A percentile compares a stretch with the other conserved stretches of the same genome.
Evolutionary conservation across 2,888 invertebrate species (phyloP).

Genomic region (Automeris io): DNA sequence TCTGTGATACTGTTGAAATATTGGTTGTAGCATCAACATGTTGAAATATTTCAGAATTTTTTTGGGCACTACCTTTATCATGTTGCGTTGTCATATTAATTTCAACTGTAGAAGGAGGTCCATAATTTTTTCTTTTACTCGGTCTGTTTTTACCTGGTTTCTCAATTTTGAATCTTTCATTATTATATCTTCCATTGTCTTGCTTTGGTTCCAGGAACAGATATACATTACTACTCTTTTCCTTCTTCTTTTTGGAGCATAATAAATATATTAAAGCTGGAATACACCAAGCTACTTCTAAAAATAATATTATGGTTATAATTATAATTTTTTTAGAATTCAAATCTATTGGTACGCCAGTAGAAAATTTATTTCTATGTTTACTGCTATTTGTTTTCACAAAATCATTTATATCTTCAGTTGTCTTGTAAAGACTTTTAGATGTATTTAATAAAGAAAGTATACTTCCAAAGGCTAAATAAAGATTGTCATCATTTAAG

Average conservation of each 20-base stretch:
- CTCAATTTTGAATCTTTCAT: slow-evolving; percentile 4
- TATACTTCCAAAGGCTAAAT: slow-evolving; percentile 73
- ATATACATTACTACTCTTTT: slow-evolving; percentile 19
- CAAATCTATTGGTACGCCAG: slow-evolving; percentile 21
- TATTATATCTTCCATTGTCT: neutral
- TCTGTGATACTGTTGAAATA: slow-evolving; percentile 5
- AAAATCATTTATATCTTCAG: slow-evolving; percentile 15
- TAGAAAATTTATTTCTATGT: slow-evolving; percentile 8
- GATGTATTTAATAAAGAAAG: slow-evolving; percentile 47
- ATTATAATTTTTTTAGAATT: slow-evolving; percentile 41
- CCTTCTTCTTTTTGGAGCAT: slow-evolving; percentile 20
- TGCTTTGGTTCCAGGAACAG: slow-evolving; percentile 15
- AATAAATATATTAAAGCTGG: slow-evolving; percentile 31
- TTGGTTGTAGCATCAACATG: slow-evolving; percentile 1
- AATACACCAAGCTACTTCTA: slow-evolving; percentile 56
- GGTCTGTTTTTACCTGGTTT: neutral
- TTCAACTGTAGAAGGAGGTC: slow-evolving; percentile 8
- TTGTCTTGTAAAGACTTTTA: slow-evolving; percentile 14
- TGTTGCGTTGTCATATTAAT: neutral
- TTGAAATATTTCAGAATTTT: neutral
- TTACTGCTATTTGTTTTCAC: slow-evolving; percentile 6
- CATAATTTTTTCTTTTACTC: slow-evolving; percentile 2
- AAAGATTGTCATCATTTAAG: slow-evolving; percentile 78
- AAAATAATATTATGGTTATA: slow-evolving; percentile 35
- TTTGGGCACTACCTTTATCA: neutral